Conservation (phyloP, 1,140 invertebrate genomes). For the Cyclargus thomasi region DNA sequence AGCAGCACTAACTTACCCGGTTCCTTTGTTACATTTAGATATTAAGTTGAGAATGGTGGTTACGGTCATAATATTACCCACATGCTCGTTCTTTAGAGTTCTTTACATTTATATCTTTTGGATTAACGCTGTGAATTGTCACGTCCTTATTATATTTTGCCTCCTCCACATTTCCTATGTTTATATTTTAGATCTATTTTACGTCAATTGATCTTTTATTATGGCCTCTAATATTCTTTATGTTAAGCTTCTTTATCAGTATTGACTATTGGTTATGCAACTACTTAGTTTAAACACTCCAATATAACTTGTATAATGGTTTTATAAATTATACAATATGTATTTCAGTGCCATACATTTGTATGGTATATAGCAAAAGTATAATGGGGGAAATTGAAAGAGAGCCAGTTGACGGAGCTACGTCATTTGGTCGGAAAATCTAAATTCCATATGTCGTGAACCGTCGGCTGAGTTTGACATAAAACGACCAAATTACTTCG, state of each 20-base stretch:
- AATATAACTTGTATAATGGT: background rate
- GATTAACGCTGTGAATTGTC: conserved; percentile 42
- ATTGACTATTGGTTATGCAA: background rate
- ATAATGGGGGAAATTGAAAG: no score
- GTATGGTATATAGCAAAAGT: no score
- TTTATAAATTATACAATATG: no score
- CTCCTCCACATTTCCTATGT: conserved; percentile 8
- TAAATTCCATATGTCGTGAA: no score
- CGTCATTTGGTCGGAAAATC: no score
- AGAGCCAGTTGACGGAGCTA: no score
- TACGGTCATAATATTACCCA: conserved; percentile 65
- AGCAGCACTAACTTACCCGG: conserved; percentile 15
- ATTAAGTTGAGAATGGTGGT: conserved; percentile 57
- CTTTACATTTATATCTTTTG: conserved; percentile 54
- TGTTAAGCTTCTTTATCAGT: background rate
- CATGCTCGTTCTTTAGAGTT: conserved; percentile 49
- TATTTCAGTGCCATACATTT: no score
- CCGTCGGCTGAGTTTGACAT: no score
- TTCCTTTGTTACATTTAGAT: conserved; percentile 57
- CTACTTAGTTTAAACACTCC: background rate
- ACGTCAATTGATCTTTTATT: background rate
- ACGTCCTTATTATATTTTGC: background rate
- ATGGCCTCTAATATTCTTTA: background rate
- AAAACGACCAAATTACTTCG: no score
- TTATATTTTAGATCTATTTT: conserved; percentile 14